Conservation (phyloP, 2,888 invertebrate genomes). For the Scaptomyza caliginosa region DNA sequence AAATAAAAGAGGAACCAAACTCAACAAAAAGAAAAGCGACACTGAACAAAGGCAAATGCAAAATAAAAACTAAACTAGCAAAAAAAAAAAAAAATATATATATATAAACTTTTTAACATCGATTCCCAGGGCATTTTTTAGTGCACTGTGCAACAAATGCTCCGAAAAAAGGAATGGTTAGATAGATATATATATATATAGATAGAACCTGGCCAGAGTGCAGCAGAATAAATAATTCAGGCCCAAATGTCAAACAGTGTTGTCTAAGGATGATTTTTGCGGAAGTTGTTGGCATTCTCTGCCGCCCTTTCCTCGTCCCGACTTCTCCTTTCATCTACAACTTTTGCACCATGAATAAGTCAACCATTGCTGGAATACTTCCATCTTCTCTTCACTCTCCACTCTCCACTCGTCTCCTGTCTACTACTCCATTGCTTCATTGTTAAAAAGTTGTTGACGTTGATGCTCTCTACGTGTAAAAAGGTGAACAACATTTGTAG, state of each 20-base stretch:
- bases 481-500: conserved; percentile 80
- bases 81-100: conserved; percentile 52
- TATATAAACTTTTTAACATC: conserved; percentile 67
- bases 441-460: conserved; percentile 78
- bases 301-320: neutral
- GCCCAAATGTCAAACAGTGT: conserved; percentile 77
- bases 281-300: conserved; percentile 63
- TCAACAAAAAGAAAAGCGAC: conserved; percentile 10
- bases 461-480: conserved; percentile 77
- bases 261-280: conserved; percentile 79
- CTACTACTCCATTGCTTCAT: conserved; percentile 28
- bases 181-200: neutral
- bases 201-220: conserved; percentile 56
- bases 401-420: neutral
- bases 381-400: neutral
- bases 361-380: conserved; percentile 65
- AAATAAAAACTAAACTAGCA: conserved; percentile 64
- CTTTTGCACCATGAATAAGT: conserved; percentile 75
- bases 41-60: conserved; percentile 55
- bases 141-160: conserved; percentile 40
- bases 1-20: conserved; percentile 61
- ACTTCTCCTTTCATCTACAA: conserved; percentile 45
- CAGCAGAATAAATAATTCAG: conserved; percentile 75
- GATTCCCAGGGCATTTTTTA: conserved; percentile 63
- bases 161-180: conserved; percentile 5